Base-by-base conservation (phyloP, 2,113 vertebrate genomes). In the Regulus satrapa region DNA sequence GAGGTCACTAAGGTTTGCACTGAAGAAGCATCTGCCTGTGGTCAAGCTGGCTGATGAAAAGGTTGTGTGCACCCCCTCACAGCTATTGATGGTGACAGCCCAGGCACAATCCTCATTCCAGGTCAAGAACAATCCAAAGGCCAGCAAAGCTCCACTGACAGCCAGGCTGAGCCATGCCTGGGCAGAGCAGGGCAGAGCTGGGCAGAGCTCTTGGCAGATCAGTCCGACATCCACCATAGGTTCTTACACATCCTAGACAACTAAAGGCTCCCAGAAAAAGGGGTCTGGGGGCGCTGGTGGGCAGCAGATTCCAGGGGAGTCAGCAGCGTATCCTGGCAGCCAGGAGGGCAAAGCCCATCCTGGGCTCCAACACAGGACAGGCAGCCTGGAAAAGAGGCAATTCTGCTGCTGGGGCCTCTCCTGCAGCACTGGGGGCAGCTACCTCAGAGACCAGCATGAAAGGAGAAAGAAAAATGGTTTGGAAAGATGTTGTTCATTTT, bases 21-120 rank as follows among this genome's bases (percentile, higher is more conserved):
- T 49, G 56, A 82, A 91, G 77, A 34, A 91, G 54, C 87, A 95
- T 78, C 89, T 91, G 84, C 94, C 89, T 58, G 84, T 68, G 87
- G 89, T 92, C 93, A 91, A 58, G 87, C 12, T 14, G 0, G 1
- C 78, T 36, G 54, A 28, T 26, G 74, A 54, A 96, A 95, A 95
- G 87, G 71, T 93, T 91, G 67, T 40, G n/a, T 29, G 55, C 49
- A 58, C 17, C 59, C 77, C 45, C 89, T 90, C 75, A 58, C 12
- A 93, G 7, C 92, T 80, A 87, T 73, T 16, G 38, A 5, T 9
- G 69, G 28, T 89, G 91, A 89, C 91, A 96, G 93, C 77, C 61
- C 69, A 72, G 90, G 74, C 92, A 80, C 75, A 73, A 26, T 23
- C 41, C 85, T 54, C 75, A 62, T 48, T 46, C 78, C 34, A 59